phyloP scores from a whole-genome alignment of 2,113 vertebrate genomes.

The Grammomys surdaster region DNA sequence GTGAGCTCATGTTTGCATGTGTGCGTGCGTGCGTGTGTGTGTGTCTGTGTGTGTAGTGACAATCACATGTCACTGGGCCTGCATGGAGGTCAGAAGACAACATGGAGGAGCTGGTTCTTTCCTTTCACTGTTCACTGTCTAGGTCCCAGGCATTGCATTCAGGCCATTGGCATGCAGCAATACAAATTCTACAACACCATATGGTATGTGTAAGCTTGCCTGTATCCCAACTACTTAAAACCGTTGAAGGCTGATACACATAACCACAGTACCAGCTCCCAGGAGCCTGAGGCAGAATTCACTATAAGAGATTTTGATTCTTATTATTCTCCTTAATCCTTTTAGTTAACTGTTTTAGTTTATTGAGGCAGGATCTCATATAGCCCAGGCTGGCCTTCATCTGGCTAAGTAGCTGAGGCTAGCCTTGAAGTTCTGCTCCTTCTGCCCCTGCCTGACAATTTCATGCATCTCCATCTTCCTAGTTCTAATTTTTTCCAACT shows the following conservation, averaged over 20 bases:
- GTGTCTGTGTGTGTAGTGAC: neutral
- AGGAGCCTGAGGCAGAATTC: no score
- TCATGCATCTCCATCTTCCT: neutral
- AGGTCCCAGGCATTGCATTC: neutral
- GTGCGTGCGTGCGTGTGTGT: neutral
- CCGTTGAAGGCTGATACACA: neutral
- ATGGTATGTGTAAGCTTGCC: neutral
- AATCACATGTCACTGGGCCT: neutral
- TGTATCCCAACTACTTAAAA: conserved; percentile 20
- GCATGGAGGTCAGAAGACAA: no score
- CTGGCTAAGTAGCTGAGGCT: neutral
- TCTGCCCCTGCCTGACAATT: no score
- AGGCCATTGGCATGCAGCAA: neutral
- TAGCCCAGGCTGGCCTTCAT: neutral
- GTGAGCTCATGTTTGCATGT: no score
- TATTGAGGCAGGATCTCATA: neutral
- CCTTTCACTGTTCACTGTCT: neutral
- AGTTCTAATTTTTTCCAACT: conserved; percentile 42
- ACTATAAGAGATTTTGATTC: neutral
- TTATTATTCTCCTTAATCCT: conserved; percentile 2
- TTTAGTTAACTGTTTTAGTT: neutral
- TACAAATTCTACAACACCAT: neutral
- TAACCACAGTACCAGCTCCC: neutral
- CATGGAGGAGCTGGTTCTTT: neutral
- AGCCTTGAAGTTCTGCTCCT: no score